These are phyloP conservation scores for Naso thynnoides DNA, from an alignment of 2,797 vertebrate species.

Conservation along the genomic window DNA sequence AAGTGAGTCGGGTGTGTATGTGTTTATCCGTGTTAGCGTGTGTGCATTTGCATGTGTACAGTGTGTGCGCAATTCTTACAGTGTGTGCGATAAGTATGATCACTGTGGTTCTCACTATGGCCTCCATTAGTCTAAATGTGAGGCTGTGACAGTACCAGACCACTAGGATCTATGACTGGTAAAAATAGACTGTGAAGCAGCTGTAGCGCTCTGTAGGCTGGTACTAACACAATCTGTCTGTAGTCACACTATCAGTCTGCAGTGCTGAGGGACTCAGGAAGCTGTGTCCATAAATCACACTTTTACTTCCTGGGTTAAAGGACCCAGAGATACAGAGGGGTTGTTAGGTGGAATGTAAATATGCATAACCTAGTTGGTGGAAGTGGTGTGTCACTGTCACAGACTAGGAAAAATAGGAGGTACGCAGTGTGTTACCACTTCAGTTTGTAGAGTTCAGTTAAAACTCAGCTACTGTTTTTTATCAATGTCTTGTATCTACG, in stretches of 20 bases:
- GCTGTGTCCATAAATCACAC: conserved; percentile 45
- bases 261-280: conserved; percentile 47
- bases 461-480: neutral
- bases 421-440: neutral
- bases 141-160: conserved; percentile 74
- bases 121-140: conserved; percentile 64
- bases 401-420: conserved; percentile 23
- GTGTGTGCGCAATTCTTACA: neutral
- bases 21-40: neutral
- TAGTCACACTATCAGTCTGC: conserved; percentile 43
- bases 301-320: conserved; percentile 55
- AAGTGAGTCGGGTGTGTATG: neutral
- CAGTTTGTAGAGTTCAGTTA: conserved; percentile 12
- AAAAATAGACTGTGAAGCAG: conserved; percentile 74
- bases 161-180: conserved; percentile 73
- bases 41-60: neutral
- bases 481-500: conserved; percentile 1
- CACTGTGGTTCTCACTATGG: conserved; percentile 24
- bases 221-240: conserved; percentile 54
- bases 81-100: conserved; percentile 8
- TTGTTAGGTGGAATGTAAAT: conserved; percentile 34
- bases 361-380: conserved; percentile 50
- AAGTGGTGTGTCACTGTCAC: conserved; percentile 31
- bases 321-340: conserved; percentile 2
- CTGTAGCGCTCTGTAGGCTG: conserved; percentile 59